phyloP scores from a whole-genome alignment of 2,888 invertebrate species.

The Dendrolimus pini region DNA sequence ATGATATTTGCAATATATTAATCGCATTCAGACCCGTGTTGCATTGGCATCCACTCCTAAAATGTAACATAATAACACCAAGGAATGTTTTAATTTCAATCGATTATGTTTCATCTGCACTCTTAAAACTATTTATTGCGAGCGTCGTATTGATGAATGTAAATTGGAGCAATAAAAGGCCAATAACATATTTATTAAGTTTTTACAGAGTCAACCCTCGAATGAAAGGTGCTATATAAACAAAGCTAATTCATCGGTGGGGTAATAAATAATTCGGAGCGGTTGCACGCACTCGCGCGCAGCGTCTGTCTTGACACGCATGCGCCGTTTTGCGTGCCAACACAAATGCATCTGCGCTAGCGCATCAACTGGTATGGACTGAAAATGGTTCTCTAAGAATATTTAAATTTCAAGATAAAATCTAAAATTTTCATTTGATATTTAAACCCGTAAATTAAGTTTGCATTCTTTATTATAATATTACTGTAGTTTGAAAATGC shows the following conservation, averaged over 20 bases:
- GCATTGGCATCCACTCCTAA: neutral
- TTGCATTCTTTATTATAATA: too few species aligned
- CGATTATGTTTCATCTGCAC: neutral
- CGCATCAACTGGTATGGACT: neutral
- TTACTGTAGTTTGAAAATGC: too few species aligned
- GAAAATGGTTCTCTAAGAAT: neutral
- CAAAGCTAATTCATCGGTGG: conserved; percentile 51
- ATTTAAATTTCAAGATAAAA: neutral
- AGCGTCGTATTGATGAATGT: conserved; percentile 30
- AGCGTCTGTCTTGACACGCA: conserved; percentile 56
- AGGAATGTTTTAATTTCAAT: neutral
- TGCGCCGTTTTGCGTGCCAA: conserved; percentile 61
- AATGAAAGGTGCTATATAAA: conserved; percentile 53
- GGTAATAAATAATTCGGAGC: conserved; percentile 58
- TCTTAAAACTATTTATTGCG: conserved; percentile 20
- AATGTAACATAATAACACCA: neutral
- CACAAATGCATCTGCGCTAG: conserved; percentile 36
- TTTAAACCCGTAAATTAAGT: too few species aligned
- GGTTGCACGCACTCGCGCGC: conserved; percentile 69
- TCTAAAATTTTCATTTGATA: neutral
- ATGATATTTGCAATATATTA: neutral
- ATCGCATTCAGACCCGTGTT: neutral
- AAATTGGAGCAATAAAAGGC: conserved; percentile 36
- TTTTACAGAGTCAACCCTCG: conserved; percentile 48
- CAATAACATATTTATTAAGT: conserved; percentile 54